These are phyloP conservation scores for Scaptomyza reducta DNA, from an alignment of 2,888 invertebrate species.

Conservation along the genomic window DNA sequence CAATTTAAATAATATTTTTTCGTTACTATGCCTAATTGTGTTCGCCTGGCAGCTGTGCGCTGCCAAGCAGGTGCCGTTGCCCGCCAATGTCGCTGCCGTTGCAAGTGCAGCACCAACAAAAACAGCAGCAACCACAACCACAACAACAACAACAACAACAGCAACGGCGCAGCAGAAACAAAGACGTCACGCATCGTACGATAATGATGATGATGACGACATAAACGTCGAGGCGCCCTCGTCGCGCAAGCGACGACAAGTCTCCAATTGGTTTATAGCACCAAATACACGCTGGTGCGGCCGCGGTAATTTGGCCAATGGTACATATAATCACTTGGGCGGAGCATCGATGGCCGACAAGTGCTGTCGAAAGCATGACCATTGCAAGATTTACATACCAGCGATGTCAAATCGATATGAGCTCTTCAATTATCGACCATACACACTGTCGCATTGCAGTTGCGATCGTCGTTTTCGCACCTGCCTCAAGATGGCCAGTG, in stretches of 20 bases:
- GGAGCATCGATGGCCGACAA: conserved; percentile 92
- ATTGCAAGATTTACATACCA: conserved; percentile 93
- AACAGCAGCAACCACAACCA: conserved; percentile 35
- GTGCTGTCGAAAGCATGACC: conserved; percentile 95
- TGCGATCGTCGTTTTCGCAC: conserved; percentile 96
- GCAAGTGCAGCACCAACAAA: conserved; percentile 43
- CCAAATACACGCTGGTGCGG: conserved; percentile 98
- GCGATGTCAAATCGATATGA: conserved; percentile 93
- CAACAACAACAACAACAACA: conserved; percentile 31
- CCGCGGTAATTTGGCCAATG: conserved; percentile 90
- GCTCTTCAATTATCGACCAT: conserved; percentile 94
- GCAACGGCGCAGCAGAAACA: conserved; percentile 22
- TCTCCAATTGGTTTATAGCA: conserved; percentile 89
- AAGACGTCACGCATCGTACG: conserved; percentile 72
- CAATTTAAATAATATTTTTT: conserved; percentile 28
- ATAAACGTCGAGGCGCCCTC: conserved; percentile 23
- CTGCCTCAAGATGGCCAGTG: conserved; percentile 94
- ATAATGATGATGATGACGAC: conserved; percentile 61
- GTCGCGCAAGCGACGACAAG: conserved; percentile 69
- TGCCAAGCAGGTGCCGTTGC: conserved; percentile 52
- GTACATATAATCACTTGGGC: conserved; percentile 92
- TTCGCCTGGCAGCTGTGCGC: conserved; percentile 49
- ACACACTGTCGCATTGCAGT: conserved; percentile 95
- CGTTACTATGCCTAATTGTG: conserved; percentile 38
- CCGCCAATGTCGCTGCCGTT: conserved; percentile 54